phyloP scores from a whole-genome alignment of 2,888 invertebrate species.

The Ichneumoninae sp. region DNA sequence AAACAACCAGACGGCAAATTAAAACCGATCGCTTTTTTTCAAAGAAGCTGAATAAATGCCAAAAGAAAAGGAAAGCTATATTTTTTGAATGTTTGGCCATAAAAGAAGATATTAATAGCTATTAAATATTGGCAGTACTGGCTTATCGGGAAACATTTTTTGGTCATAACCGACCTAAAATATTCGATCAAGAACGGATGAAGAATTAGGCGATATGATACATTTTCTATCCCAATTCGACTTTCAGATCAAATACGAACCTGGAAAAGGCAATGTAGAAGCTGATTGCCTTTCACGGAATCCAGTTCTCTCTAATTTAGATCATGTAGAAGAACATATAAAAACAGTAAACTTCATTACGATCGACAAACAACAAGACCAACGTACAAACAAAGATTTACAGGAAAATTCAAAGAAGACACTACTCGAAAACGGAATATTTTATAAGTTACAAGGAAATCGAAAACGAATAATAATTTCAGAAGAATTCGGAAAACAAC shows the following conservation, averaged over 20 bases:
- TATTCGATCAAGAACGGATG: constrained; percentile 64
- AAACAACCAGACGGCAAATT: constrained; percentile 56
- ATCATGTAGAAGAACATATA: constrained; percentile 56
- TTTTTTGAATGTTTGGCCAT: constrained; percentile 69
- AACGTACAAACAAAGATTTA: constrained; percentile 49
- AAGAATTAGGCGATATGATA: constrained; percentile 63
- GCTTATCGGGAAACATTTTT: constrained; percentile 65
- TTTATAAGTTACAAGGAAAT: constrained; percentile 47
- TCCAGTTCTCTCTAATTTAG: constrained; percentile 48
- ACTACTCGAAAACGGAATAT: constrained; percentile 46
- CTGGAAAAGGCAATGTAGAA: constrained; percentile 61
- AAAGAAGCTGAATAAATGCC: constrained; percentile 65
- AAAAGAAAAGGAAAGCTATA: constrained; percentile 67
- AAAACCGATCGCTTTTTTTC: constrained; percentile 68
- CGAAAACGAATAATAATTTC: constrained; percentile 57
- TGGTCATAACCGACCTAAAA: constrained; percentile 60
- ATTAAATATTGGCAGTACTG: constrained; percentile 71
- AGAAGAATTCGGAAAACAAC: constrained; percentile 56
- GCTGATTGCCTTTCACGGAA: constrained; percentile 63
- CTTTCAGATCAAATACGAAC: constrained; percentile 62
- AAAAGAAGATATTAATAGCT: constrained; percentile 71
- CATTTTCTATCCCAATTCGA: constrained; percentile 62
- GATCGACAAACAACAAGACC: constrained; percentile 51
- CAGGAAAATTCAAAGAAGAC: constrained; percentile 45
- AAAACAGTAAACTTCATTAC: constrained; percentile 61